A percentile compares a stretch with the other conserved stretches of the same genome.
These are phyloP conservation scores for Cacoxenus indagator DNA, from an alignment of 2,888 invertebrate species.

Conservation along the genomic window DNA sequence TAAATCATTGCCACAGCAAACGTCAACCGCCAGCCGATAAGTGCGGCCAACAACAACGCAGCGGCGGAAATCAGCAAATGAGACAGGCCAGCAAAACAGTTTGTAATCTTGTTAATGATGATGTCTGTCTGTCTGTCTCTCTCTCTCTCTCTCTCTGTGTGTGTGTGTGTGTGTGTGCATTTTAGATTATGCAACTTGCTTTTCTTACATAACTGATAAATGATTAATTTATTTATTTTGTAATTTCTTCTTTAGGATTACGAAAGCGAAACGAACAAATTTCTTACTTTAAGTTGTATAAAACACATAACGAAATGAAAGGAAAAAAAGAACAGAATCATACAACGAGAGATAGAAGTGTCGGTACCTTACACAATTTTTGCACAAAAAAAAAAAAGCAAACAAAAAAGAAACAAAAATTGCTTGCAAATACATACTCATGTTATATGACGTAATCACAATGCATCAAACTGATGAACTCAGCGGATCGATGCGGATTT, in stretches of 20 bases:
- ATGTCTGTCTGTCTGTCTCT: too few species aligned
- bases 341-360: constrained; percentile 60
- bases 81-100: background rate
- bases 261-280: constrained; percentile 23
- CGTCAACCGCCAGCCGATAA: background rate
- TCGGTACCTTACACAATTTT: constrained; percentile 57
- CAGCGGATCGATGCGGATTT: background rate
- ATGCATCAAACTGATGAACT: too few species aligned
- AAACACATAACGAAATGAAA: constrained; percentile 29
- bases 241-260: constrained; percentile 31
- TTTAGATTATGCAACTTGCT: constrained; percentile 34
- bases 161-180: constrained; percentile 40
- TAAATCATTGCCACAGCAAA: background rate
- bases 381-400: constrained; percentile 21
- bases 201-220: constrained; percentile 34
- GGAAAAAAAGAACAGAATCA: constrained; percentile 19
- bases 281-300: constrained; percentile 51
- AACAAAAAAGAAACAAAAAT: too few species aligned
- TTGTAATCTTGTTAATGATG: background rate
- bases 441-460: background rate
- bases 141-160: too few species aligned
- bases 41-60: background rate
- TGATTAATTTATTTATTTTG: constrained; percentile 29
- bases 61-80: background rate
- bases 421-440: constrained; percentile 57